phyloP scores from a whole-genome alignment of 2,888 invertebrate species.

The Brachynemurus nebulosus region DNA sequence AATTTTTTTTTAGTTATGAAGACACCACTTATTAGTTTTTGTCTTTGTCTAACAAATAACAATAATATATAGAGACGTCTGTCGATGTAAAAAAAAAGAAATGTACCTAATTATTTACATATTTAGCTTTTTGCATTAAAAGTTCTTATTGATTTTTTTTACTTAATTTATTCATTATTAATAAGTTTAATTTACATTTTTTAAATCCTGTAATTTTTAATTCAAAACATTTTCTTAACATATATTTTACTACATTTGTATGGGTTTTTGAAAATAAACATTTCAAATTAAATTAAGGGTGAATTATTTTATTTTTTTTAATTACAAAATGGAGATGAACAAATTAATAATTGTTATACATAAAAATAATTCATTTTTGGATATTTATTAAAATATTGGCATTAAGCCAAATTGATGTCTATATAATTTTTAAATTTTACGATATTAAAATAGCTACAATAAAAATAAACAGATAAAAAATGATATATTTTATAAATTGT shows the following conservation, averaged over 20 bases:
- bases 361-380: too few relatives aligned
- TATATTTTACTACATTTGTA: too few relatives aligned
- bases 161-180: slow-evolving; percentile 24
- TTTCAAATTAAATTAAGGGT: too few relatives aligned
- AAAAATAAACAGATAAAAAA: slow-evolving; percentile 2
- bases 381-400: slow-evolving; percentile 1
- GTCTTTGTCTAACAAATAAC: slow-evolving; percentile 15
- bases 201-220: too few relatives aligned
- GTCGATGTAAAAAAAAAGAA: slow-evolving; percentile 10
- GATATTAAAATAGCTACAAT: background rate
- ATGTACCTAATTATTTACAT: slow-evolving; percentile 34
- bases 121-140: slow-evolving; percentile 33
- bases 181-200: too few relatives aligned
- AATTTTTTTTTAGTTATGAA: slow-evolving; percentile 25
- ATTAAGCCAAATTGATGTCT: background rate
- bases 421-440: background rate
- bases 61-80: slow-evolving; percentile 13
- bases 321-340: too few relatives aligned
- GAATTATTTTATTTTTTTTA: too few relatives aligned
- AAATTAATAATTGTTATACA: too few relatives aligned
- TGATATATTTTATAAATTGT: too few relatives aligned
- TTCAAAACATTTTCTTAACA: too few relatives aligned
- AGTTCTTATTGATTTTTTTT: slow-evolving; percentile 34
- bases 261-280: too few relatives aligned
- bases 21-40: slow-evolving; percentile 27